phyloP scores from a whole-genome alignment of 2,888 invertebrate species.

The Oligia fasciuncula region DNA sequence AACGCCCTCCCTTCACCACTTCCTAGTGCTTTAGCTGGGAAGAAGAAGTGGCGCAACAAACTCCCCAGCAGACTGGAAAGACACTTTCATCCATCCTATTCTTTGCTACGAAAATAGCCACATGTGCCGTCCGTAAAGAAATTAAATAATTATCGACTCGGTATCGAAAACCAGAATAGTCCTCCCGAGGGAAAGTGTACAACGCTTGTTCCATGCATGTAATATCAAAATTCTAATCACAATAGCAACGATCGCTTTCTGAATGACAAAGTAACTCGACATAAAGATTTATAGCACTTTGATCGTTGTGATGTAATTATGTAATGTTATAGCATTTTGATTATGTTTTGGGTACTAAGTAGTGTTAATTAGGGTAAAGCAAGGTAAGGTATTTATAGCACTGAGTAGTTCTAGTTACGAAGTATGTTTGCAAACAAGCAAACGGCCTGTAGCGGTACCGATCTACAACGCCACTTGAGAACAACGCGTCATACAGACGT shows the following conservation, averaged over 20 bases:
- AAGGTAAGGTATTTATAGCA: slow-evolving; percentile 35
- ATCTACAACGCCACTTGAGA: too few species aligned
- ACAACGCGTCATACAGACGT: too few species aligned
- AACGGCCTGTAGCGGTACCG: background rate
- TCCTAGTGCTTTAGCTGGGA: background rate
- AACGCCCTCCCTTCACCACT: background rate
- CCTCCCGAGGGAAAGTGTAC: slow-evolving; percentile 78
- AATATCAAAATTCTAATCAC: slow-evolving; percentile 83
- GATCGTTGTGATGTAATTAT: slow-evolving; percentile 58
- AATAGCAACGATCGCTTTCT: slow-evolving; percentile 52
- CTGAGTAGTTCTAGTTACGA: background rate
- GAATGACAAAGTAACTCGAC: slow-evolving; percentile 47
- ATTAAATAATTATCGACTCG: background rate
- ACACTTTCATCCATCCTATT: background rate
- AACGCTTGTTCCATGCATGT: slow-evolving; percentile 57
- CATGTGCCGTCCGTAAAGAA: too few species aligned
- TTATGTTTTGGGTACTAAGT: slow-evolving; percentile 51
- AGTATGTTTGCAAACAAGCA: background rate
- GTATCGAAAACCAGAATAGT: slow-evolving; percentile 75
- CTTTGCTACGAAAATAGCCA: background rate
- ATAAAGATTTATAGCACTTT: slow-evolving; percentile 69
- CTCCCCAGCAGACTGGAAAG: background rate
- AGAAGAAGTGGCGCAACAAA: background rate
- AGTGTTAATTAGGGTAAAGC: slow-evolving; percentile 19
- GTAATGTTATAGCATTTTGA: slow-evolving; percentile 51